Evolutionary conservation across 2,113 vertebrate species (phyloP).

Genomic region (Uropsilus gracilis): DNA sequence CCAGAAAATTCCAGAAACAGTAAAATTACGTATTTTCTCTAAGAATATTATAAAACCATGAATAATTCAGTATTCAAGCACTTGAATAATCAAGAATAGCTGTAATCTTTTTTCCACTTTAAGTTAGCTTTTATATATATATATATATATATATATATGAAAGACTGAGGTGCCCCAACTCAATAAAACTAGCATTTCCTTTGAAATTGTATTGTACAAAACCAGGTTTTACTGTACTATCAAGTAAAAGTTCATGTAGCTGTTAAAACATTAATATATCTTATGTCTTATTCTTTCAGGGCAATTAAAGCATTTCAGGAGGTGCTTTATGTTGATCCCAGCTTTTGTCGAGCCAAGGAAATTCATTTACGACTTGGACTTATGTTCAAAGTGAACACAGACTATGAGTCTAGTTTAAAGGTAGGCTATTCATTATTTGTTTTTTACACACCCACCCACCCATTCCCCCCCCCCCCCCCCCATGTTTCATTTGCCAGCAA

Average conservation of each 20-base stretch:
- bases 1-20: constrained; percentile 3
- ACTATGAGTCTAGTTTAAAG: constrained; percentile 99
- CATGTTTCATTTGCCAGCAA: constrained; percentile 50
- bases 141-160: constrained; percentile 19
- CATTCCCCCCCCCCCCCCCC: no score
- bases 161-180: neutral
- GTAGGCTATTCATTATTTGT: constrained; percentile 84
- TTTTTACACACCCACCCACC: no score
- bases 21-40: constrained; percentile 43
- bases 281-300: constrained; percentile 88
- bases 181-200: constrained; percentile 53
- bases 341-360: constrained; percentile 98
- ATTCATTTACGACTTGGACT: constrained; percentile 99
- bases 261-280: constrained; percentile 46
- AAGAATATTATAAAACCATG: constrained; percentile 35
- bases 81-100: constrained; percentile 48
- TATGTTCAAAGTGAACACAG: constrained; percentile 99
- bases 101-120: neutral
- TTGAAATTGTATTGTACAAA: constrained; percentile 52
- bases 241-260: constrained; percentile 52
- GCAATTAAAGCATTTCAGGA: constrained; percentile 99
- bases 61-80: no score
- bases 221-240: constrained; percentile 56
- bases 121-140: constrained; percentile 16
- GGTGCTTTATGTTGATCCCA: constrained; percentile 98